Evolutionary conservation across 2,797 vertebrate genomes (phyloP), one percentile per base, ranked within the genome.

Genomic region (Enoplosus armatus): DNA sequence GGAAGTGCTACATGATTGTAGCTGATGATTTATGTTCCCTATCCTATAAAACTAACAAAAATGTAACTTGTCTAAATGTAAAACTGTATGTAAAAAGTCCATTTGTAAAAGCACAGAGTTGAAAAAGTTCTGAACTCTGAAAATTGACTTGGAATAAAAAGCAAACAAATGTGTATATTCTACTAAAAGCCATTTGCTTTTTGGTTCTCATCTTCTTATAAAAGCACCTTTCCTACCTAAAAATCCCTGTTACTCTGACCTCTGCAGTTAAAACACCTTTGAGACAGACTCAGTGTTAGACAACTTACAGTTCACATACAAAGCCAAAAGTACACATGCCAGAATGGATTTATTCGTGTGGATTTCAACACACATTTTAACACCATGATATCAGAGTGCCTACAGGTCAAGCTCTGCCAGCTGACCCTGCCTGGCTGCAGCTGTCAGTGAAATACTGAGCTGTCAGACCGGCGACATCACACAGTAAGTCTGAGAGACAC

Each of bases 381-480:
- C 33, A 29, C 14, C 16, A 9, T 59, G 18, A 67, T 83, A 50
- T 45, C 47, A 71, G 12, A 20, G 35, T 41, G 53, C 33, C 45
- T 18, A 11, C 59, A 68, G 69, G 66, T 78, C 54, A 80, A 4
- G 47, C 58, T 35, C 70, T 39, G 61, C 60, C 51, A 64, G 45
- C 61, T 67, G 65, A 83, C 65, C 58, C 51, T 35, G 51, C 3
- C 51, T 45, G 45, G 63, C 54, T 67, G 58, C 59, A 70, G 43
- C 71, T 77, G 67, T 55, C 76, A 43, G 69, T 54, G 39, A 80
- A 63, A 50, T 79, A 85, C 75, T 79, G 65, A 84, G 66, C 66
- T 83, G 82, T 85, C 82, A 72, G 43, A 75, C 39, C 63, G 31
- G 29, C 60, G 43, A 64, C 11, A 66, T 58, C 67, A 55, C 60